Percentiles rank a stretch among this genome's conserved stretches.
These are phyloP conservation scores for Agapornis roseicollis DNA, from an alignment of 2,113 vertebrate genomes.

Conservation along the genomic window DNA sequence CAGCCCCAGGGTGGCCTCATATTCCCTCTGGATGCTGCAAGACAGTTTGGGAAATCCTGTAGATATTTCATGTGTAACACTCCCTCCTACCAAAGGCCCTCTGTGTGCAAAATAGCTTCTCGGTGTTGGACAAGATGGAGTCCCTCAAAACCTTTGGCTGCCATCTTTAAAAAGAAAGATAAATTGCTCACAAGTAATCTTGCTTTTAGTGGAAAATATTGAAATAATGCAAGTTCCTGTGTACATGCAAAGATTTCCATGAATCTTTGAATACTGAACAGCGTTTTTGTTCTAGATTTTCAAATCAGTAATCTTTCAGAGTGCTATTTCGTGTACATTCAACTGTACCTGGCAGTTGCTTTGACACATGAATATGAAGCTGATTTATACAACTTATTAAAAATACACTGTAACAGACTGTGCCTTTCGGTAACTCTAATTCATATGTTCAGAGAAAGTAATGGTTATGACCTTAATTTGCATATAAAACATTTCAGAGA, in stretches of 20 bases:
- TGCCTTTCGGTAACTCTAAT: not conserved
- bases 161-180: not conserved
- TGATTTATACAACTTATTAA: not conserved
- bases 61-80: not conserved
- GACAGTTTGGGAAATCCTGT: not conserved
- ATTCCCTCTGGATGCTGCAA: not conserved
- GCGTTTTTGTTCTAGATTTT: not conserved
- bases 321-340: not conserved
- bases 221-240: not conserved
- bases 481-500: constrained; percentile 1
- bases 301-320: not conserved
- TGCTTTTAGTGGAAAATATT: not conserved
- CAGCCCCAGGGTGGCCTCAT: not conserved
- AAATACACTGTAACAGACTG: not conserved
- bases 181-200: not conserved
- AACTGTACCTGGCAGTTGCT: not conserved
- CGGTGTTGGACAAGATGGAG: not conserved
- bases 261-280: not conserved
- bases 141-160: not conserved
- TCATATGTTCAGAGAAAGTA: not conserved
- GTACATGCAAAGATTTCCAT: not conserved
- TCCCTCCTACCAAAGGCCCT: not conserved
- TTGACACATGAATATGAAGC: not conserved
- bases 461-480: not conserved
- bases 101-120: not conserved